phyloP scores from a whole-genome alignment of 1,140 invertebrate genomes.

The Drosophila nannoptera region DNA sequence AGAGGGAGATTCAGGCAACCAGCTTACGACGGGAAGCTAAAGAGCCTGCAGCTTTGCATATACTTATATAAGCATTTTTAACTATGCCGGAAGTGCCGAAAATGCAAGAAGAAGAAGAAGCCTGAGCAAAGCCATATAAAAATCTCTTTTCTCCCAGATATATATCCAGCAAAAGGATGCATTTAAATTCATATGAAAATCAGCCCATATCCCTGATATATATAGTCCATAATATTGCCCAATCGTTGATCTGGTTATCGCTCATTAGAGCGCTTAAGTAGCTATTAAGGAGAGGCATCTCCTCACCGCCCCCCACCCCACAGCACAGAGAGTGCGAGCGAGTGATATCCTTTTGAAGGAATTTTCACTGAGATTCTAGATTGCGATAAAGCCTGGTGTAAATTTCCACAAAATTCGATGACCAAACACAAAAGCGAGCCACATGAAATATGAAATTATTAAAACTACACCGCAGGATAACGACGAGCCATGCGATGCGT shows the following conservation, averaged over 20 bases:
- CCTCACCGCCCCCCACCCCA: too few species aligned
- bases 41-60: not conserved
- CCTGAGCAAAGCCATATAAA: too few species aligned
- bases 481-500: conserved; percentile 34
- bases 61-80: too few species aligned
- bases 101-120: too few species aligned
- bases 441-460: conserved; percentile 71
- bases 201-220: too few species aligned
- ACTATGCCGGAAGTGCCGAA: too few species aligned
- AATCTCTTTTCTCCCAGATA: too few species aligned
- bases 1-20: too few species aligned
- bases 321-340: not conserved
- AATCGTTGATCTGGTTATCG: not conserved
- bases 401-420: conserved; percentile 73
- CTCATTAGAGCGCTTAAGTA: conserved; percentile 63
- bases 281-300: conserved; percentile 49
- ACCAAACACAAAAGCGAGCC: conserved; percentile 64
- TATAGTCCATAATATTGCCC: too few species aligned
- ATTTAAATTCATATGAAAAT: too few species aligned
- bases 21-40: not conserved
- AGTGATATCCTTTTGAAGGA: conserved; percentile 3
- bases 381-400: conserved; percentile 51
- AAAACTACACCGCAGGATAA: conserved; percentile 56
- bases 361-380: conserved; percentile 43
- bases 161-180: too few species aligned